phyloP scores from a whole-genome alignment of 2,113 vertebrate genomes.

The Poeciliopsis occidentalis region DNA sequence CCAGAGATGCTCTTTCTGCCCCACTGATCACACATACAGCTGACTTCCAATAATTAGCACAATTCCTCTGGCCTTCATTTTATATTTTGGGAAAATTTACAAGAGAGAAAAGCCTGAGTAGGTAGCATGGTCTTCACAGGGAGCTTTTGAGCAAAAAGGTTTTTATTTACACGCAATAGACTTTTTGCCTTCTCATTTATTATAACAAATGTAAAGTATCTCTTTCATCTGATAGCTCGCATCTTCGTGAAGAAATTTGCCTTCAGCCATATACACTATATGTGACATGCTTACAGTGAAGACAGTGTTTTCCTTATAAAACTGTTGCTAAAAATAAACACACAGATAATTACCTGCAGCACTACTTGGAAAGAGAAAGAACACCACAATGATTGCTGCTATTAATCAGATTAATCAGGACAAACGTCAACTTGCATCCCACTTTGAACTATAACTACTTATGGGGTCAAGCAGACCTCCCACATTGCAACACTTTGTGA shows the following conservation, averaged over 20 bases:
- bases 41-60: slow-evolving; percentile 77
- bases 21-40: slow-evolving; percentile 74
- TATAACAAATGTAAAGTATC: not conserved
- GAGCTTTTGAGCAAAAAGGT: not conserved
- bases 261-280: slow-evolving; percentile 27
- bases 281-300: slow-evolving; percentile 9
- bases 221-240: slow-evolving; percentile 29
- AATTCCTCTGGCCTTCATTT: slow-evolving; percentile 64
- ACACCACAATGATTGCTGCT: slow-evolving; percentile 60
- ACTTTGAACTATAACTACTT: slow-evolving; percentile 43
- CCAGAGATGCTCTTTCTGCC: slow-evolving; percentile 80
- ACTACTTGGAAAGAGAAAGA: slow-evolving; percentile 45
- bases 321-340: slow-evolving; percentile 46
- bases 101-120: not conserved
- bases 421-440: slow-evolving; percentile 36
- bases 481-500: slow-evolving; percentile 44
- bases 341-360: slow-evolving; percentile 35
- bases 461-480: slow-evolving; percentile 58
- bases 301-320: slow-evolving; percentile 43
- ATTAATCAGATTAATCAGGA: slow-evolving; percentile 68
- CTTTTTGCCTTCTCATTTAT: not conserved
- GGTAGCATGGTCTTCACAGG: not conserved
- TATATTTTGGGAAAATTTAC: slow-evolving; percentile 29
- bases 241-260: slow-evolving; percentile 26
- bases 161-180: not conserved